Evolutionary conservation across 92 coral and sea anemone genomes (phyloP).

Genomic region (Epizoanthus fatuus): DNA sequence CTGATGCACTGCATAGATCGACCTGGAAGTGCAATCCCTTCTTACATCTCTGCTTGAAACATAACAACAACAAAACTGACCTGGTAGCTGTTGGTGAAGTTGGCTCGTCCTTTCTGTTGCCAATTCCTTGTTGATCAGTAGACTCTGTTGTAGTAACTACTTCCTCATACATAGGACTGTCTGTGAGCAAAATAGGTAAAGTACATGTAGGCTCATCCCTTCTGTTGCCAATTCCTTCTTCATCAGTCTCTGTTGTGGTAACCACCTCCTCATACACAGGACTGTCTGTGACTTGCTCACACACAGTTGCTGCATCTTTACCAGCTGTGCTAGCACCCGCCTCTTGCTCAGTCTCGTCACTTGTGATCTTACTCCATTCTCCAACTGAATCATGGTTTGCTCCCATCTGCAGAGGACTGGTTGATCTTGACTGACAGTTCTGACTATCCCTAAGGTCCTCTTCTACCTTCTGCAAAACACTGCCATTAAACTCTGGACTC

Average conservation of each 20-base stretch:
- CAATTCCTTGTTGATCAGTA: constrained; percentile 1
- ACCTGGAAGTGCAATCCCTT: too few relatives aligned
- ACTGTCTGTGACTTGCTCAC: constrained; percentile 26
- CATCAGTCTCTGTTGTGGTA: background rate
- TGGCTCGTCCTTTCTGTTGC: background rate
- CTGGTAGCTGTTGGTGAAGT: background rate
- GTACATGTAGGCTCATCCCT: background rate
- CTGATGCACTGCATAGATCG: too few relatives aligned
- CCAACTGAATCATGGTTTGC: background rate
- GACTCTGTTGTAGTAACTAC: background rate
- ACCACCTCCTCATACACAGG: constrained; percentile 24
- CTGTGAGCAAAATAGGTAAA: background rate
- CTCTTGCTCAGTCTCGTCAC: background rate
- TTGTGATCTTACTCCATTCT: too few relatives aligned
- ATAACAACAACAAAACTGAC: background rate
- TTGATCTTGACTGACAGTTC: background rate
- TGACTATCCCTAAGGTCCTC: constrained; percentile 28
- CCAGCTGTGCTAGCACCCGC: background rate
- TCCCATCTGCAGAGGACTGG: background rate
- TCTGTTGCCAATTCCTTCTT: background rate
- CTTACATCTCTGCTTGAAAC: too few relatives aligned
- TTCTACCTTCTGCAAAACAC: constrained; percentile 40
- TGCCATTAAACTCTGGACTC: constrained; percentile 32
- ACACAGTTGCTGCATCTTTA: background rate
- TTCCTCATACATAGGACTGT: background rate